Base-by-base conservation (phyloP, 2,888 invertebrate genomes). In the Chaetoderma sp. region DNA sequence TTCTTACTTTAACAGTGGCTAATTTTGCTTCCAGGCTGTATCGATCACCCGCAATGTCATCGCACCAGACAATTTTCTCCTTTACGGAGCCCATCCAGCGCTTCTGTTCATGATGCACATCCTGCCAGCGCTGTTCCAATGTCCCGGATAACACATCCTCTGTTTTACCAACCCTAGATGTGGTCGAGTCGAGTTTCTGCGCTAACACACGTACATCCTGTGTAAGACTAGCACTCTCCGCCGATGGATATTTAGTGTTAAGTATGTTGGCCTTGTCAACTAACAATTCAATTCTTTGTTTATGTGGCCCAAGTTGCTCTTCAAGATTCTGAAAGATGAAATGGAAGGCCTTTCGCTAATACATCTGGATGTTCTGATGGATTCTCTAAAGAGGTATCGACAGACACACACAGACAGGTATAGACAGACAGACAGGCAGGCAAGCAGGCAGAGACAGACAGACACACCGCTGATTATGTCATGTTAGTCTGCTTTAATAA, bases 1-100 rank as follows among this genome's bases (percentile, higher is more conserved):
- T n/a, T n/a, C n/a, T n/a, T n/a, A n/a, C n/a, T n/a, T n/a, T n/a
- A n/a, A 86, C 77, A n/a, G 86, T 82, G 1, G 93, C 91, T 91
- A 25, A 92, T 91, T 97, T 97, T 0, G 95, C 94, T 88, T 96
- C 95, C 30, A 96, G 89, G 82, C 95, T 95, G 83, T 96, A 92
- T 78, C 94, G 93, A 18, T 92, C 91, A 0, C 93, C 91, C 0
- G 92, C 90, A 74, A 93, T 93, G 77, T 94, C 94, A 28, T 92
- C 90, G 39, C 94, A 89, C 95, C 96, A 96, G 39, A 92, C 90
- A 25, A 93, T 92, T 87, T 95, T 96, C 81, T 97, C 96, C 70
- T 92, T 92, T 72, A 93, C 91, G 1, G 93, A 92, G 57, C 91
- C 89, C 10, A 96, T 90, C 81, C 94, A 91, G 75, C 95, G 90